Base-by-base conservation (phyloP, 2,888 invertebrate genomes). In the Philopedon plagiatum region DNA sequence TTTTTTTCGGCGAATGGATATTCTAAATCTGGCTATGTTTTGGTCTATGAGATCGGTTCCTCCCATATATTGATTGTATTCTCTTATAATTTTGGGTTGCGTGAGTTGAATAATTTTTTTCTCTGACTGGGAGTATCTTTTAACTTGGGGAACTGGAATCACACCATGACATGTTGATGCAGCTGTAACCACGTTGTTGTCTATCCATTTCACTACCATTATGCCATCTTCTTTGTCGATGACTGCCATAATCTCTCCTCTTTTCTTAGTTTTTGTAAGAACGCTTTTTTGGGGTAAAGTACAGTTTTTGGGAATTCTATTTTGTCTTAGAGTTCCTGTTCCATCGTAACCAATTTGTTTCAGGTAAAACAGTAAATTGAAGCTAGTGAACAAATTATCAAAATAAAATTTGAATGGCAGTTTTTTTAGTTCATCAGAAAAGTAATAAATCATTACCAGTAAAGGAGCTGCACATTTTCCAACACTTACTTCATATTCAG, bases 21-120 rank as follows among this genome's bases (percentile, higher is more conserved):
- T 49, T 19, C 29, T n/a, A 46, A 37, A 58, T 13, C 67, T 69
- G n/a, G 34, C 23, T 29, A 67, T 67, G 29, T 60, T 58, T 46
- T 67, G 41, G 15, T 65, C 60, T 49, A 67, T 57, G 29, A 57
- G 23, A 26, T 66, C 57, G n/a, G 57, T 66, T n/a, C 66, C 57
- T 19, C 57, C 57, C 66, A 66, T 66, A 32, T 41, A 29, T 13
- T 23, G 15, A 11, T 66, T 66, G 41, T 66, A 66, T 18, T 44
- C 58, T 21, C 46, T 32, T 13, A 66, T 66, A n/a, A 58, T 39
- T 21, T 39, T 34, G 15, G 66, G 46, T 9, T 21, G 23, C 3
- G 11, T 34, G 19, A 64, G 41, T 26, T 18, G 21, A 13, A 54
- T 46, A 34, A 58, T 34, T 41, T 46, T 57, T 44, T 57, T 58